These are phyloP conservation scores for Regulus satrapa DNA, from an alignment of 2,113 vertebrate species.

Conservation along the genomic window DNA sequence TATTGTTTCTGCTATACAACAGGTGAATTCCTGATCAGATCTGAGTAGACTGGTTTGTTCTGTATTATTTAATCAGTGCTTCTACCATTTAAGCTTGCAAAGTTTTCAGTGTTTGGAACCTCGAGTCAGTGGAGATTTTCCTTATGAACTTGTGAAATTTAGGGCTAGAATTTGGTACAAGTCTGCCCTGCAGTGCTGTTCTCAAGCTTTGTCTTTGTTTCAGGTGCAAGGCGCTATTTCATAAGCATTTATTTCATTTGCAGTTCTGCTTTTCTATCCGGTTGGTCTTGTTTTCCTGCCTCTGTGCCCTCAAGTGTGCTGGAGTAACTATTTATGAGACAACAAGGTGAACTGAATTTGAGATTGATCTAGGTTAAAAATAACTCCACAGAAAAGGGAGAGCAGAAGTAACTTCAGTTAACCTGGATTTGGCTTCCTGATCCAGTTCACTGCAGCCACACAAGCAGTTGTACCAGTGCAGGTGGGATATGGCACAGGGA, in stretches of 20 bases:
- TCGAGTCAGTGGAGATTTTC: neutral
- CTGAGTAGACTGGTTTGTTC: neutral
- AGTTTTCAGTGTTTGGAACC: neutral
- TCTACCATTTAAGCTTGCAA: neutral
- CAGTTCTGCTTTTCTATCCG: neutral
- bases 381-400: conserved; percentile 21
- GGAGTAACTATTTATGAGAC: conserved; percentile 33
- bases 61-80: neutral
- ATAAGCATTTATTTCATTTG: neutral
- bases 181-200: neutral
- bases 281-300: neutral
- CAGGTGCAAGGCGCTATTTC: neutral
- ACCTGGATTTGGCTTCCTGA: neutral
- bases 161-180: neutral
- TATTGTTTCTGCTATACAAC: neutral
- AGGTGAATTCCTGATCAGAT: neutral
- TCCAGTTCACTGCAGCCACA: neutral
- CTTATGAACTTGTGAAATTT: neutral
- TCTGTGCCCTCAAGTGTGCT: neutral
- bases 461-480: neutral
- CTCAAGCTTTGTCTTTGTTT: neutral
- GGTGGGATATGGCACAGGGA: neutral
- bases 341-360: conserved; percentile 48
- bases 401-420: neutral
- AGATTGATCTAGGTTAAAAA: conserved; percentile 47